phyloP scores from a whole-genome alignment of 2,113 vertebrate genomes.

The Cephalopholis sonnerati region DNA sequence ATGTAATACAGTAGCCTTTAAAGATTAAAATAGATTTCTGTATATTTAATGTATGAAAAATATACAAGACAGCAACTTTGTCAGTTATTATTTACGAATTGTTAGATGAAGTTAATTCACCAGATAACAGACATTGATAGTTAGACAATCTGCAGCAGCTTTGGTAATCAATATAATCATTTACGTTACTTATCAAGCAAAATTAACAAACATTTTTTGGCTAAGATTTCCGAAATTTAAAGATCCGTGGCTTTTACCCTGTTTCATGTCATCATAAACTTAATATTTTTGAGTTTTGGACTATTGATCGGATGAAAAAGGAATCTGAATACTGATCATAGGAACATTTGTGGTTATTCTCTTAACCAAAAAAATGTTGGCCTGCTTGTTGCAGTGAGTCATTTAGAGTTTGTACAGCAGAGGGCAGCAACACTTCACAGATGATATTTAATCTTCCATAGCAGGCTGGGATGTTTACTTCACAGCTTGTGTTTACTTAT shows the following conservation, averaged over 20 bases:
- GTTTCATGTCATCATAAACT: not conserved
- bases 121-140: too few relatives aligned
- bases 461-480: not conserved
- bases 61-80: not conserved
- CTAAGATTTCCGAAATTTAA: not conserved
- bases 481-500: not conserved
- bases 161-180: not conserved
- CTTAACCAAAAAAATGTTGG: not conserved
- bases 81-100: not conserved
- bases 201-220: not conserved
- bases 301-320: not conserved
- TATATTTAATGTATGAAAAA: too few relatives aligned
- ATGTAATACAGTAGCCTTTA: not conserved
- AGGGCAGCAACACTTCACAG: conserved; percentile 48
- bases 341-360: not conserved
- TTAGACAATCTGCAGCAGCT: not conserved
- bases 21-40: not conserved
- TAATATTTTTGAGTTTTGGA: not conserved
- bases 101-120: not conserved
- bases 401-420: conserved; percentile 54
- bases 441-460: not conserved
- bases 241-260: not conserved
- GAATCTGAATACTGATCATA: not conserved
- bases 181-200: not conserved
- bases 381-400: not conserved